Evolutionary conservation across 92 coral and sea anemone genomes (phyloP).

Genomic region (Parazoanthus atlanticus): DNA sequence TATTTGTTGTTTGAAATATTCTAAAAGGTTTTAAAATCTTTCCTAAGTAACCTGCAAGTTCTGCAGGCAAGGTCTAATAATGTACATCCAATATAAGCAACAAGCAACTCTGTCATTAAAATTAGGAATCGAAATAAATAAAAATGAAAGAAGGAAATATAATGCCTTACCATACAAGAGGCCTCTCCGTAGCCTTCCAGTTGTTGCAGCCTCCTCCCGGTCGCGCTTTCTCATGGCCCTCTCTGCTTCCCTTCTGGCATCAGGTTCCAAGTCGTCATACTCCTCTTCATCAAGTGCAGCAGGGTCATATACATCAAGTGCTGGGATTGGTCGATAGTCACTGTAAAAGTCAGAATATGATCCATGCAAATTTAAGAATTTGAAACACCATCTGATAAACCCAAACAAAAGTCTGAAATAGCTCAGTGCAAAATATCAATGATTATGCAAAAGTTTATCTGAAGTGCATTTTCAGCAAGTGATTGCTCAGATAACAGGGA

Average conservation of each 20-base stretch:
- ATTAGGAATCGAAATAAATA: too few relatives aligned
- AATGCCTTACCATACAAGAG: conserved; percentile 81
- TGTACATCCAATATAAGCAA: too few relatives aligned
- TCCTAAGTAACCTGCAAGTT: too few relatives aligned
- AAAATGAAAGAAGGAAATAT: too few relatives aligned
- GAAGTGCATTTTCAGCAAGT: too few relatives aligned
- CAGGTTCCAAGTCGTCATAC: conserved; percentile 89
- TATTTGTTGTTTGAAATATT: too few relatives aligned
- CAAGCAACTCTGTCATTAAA: too few relatives aligned
- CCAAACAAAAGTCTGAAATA: not conserved
- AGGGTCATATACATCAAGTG: conserved; percentile 91
- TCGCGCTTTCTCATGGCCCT: conserved; percentile 93
- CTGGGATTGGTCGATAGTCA: conserved; percentile 95
- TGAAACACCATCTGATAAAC: not conserved
- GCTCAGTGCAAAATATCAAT: not conserved
- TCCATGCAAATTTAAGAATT: not conserved
- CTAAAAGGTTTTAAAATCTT: too few relatives aligned
- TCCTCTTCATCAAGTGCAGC: conserved; percentile 82
- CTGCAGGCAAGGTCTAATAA: too few relatives aligned
- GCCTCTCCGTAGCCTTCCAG: conserved; percentile 90
- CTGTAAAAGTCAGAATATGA: conserved; percentile 37
- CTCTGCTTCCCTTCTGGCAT: conserved; percentile 87
- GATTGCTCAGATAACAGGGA: too few relatives aligned
- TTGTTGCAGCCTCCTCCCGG: conserved; percentile 88
- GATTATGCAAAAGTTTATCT: not conserved